Base-by-base conservation (phyloP, 1,140 invertebrate species). In the Drosophila virilis region DNA sequence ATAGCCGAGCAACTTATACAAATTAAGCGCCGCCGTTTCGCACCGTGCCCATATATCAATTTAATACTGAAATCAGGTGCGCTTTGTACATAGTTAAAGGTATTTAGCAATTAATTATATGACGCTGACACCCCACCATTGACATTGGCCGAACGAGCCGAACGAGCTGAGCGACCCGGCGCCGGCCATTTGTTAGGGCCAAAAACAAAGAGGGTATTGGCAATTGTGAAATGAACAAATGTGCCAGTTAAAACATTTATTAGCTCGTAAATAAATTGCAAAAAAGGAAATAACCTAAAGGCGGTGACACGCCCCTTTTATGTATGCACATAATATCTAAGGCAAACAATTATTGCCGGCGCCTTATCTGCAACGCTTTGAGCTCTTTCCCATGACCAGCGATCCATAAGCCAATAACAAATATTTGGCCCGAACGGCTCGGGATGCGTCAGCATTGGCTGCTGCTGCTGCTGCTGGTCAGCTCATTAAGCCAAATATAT, bases 201-300 rank as follows among this genome's bases (percentile, higher is more conserved):
- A 28, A 38, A 17, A 17, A 17, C 17, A 17, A 17, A 17, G 17
- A 17, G 1, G 1, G 17, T 17, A 17, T 17, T 17, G 17, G 8
- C 15, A 28, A 38, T 8, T 28, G 37, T 9, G 17, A 62, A 40
- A 68, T 50, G 51, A 68, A 60, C 13, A 67, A 73, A 46, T 72
- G 65, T 38, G 46, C 57, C 66, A 85, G 70, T 71, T 78, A 65
- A 81, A 68, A 77, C 46, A 74, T 86, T 86, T 86, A 84, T 84
- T 78, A 62, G 78, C 54, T 67, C 66, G 74, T 61, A 57, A 86
- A 85, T 57, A 71, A 50, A 75, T 80, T 85, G 61, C 50, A 4
- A 28, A 28, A 28, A 28, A 4, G 22, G 4, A 28, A 28, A 5
- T 4, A 28, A 28, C 22, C 4, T 22, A 2, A 3, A 22, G 22